Conservation (phyloP, 2,797 vertebrate species). For the Todus mexicanus region DNA sequence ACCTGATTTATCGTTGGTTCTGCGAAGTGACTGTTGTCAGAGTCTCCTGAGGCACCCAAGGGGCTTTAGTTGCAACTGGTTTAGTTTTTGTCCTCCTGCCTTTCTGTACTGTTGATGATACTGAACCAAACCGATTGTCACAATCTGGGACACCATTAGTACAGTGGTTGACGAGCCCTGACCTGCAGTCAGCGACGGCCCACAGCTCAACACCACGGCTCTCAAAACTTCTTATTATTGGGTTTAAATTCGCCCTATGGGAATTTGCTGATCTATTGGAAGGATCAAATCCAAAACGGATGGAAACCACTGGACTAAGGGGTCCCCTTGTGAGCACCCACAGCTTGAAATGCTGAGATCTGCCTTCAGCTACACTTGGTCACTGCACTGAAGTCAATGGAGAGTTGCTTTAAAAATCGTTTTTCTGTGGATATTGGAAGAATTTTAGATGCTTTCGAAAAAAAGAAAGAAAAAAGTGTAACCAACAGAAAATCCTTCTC, state of each 20-base stretch:
- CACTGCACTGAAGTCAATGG: background rate
- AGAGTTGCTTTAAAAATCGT: background rate
- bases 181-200: background rate
- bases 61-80: background rate
- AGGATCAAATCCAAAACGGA: background rate
- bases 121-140: background rate
- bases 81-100: background rate
- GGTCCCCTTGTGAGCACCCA: background rate
- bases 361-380: background rate
- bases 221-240: background rate
- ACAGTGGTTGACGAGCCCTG: background rate
- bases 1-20: background rate
- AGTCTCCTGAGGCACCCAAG: background rate
- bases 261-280: background rate
- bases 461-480: background rate
- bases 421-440: background rate
- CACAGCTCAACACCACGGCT: background rate
- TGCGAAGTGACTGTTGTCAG: background rate
- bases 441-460: background rate
- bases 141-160: background rate
- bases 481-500: background rate
- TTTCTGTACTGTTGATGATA: background rate
- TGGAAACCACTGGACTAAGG: constrained; percentile 33
- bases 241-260: background rate
- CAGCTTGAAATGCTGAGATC: background rate